Base-by-base conservation (phyloP, 2,113 vertebrate genomes). In the Indri indri region DNA sequence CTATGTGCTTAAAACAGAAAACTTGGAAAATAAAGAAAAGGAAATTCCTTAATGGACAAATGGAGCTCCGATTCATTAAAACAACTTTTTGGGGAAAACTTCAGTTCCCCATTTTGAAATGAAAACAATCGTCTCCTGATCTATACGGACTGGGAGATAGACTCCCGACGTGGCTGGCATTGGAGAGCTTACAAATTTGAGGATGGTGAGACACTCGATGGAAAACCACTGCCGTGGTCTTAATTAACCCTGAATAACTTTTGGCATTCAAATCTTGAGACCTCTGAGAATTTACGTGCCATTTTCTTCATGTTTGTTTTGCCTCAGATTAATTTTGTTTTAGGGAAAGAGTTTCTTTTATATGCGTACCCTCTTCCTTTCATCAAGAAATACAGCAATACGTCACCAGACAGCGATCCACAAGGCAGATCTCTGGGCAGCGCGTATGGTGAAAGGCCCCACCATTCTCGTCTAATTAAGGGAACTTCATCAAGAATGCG, bases 391-490 rank as follows among this genome's bases (percentile, higher is more conserved):
- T 57, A 40, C 23, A 91, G 16, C 68, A 57, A 8, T 10, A 22
- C 0, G 0, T 94, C 85, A 32, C 92, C 68, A 87, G 63, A 34
- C 47, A 47, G 37, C 34, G 52, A 76, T 16, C 42, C n/a, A 6
- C 25, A 5, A n/a, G 80, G 45, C 84, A 42, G 61, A 57, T 74
- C 80, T 85, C 13, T 14, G 77, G 73, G 59, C 16, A 0, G 42
- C 90, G 97, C 91, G 47, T 66, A 61, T 82, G 93, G 90, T 92
- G 92, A 34, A 94, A 97, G 77, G 83, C 96, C 96, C 97, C 70
- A 42, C 98, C 98, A 91, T 85, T 95, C 97, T 93, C 98, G 98
- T 96, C 93, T 97, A 94, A 98, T 98, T 97, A 95, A 97, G 98
- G 97, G 96, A 97, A 37, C 96, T 97, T 90, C 95, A 52, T 90